phyloP scores from a whole-genome alignment of 1,140 invertebrate genomes.

The Neodiprion pinetum region DNA sequence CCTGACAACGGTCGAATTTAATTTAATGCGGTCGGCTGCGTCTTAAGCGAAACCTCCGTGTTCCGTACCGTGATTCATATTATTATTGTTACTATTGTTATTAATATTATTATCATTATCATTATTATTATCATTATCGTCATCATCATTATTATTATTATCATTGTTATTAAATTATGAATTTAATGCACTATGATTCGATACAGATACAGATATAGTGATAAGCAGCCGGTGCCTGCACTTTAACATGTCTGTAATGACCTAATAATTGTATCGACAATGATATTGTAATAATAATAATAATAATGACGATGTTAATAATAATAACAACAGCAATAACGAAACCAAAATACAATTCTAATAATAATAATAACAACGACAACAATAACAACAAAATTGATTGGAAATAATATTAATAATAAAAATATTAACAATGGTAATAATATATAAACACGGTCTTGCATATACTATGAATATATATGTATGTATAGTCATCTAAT shows the following conservation, averaged over 20 bases:
- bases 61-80: slow-evolving; percentile 39
- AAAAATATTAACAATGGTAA: background rate
- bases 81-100: background rate
- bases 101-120: background rate
- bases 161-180: no score
- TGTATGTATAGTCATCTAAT: background rate
- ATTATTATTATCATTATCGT: background rate
- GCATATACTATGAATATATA: background rate
- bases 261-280: background rate
- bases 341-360: background rate
- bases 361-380: background rate
- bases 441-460: background rate
- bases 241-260: no score
- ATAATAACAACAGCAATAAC: no score
- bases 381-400: background rate
- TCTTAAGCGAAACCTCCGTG: background rate
- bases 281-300: background rate
- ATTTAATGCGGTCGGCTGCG: no score
- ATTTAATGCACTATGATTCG: no score
- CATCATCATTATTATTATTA: no score
- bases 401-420: background rate
- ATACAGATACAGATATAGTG: no score
- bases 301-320: no score
- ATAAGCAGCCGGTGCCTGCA: no score
- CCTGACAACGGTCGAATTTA: slow-evolving; percentile 36